Conservation (phyloP, 2,797 vertebrate genomes). For the Glyptemys insculpta region DNA sequence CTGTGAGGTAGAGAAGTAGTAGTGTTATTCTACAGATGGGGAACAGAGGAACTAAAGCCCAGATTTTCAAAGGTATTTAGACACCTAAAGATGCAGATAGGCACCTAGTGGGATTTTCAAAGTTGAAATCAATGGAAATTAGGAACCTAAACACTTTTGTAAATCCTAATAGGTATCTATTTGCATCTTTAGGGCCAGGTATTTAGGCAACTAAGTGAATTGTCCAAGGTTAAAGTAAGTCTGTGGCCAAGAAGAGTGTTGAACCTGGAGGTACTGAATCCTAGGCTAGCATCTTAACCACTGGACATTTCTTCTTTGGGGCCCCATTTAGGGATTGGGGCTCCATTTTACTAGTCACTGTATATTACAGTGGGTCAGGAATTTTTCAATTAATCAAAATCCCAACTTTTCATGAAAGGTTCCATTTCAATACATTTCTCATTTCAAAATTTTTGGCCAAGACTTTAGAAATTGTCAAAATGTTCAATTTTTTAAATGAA, state of each 20-base stretch:
- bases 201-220: no score
- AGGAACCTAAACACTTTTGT: no score
- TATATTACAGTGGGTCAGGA: neutral
- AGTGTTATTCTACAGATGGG: rapidly evolving
- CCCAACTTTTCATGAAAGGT: neutral
- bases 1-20: neutral
- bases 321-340: neutral
- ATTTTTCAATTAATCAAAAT: neutral
- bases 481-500: neutral
- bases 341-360: neutral
- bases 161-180: neutral
- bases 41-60: neutral
- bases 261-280: no score
- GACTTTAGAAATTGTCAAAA: no score
- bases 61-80: neutral
- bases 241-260: no score
- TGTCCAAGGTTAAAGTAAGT: no score
- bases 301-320: no score
- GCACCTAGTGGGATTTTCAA: neutral
- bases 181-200: neutral
- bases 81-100: neutral
- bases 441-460: neutral
- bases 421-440: neutral
- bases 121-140: neutral
- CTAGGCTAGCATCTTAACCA: no score